These are phyloP conservation scores for Salvelinus namaycush DNA, from an alignment of 2,113 vertebrate genomes.

Conservation along the genomic window DNA sequence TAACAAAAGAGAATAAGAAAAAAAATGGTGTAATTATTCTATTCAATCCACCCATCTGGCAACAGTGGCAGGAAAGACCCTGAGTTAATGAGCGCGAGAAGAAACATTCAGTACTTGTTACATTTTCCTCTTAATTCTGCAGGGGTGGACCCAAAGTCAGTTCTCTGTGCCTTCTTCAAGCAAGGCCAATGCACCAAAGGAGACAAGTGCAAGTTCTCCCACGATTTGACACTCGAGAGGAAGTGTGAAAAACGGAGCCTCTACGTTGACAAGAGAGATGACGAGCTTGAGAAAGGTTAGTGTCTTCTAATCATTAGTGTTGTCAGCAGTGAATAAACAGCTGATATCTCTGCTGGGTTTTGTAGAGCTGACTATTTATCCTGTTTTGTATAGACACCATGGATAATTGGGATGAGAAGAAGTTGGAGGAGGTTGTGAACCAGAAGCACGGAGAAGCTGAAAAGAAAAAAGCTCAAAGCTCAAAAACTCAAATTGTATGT, in stretches of 20 bases:
- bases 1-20: no score
- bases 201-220: slow-evolving; percentile 98
- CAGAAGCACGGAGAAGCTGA: slow-evolving; percentile 97
- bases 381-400: slow-evolving; percentile 84
- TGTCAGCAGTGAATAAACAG: no score
- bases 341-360: no score
- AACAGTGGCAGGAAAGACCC: no score
- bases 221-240: slow-evolving; percentile 92
- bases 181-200: slow-evolving; percentile 98
- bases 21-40: no score
- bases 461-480: slow-evolving; percentile 84
- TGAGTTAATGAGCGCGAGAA: no score
- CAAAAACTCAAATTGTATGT: slow-evolving; percentile 96
- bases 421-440: slow-evolving; percentile 95
- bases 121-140: slow-evolving; percentile 8
- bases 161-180: slow-evolving; percentile 98
- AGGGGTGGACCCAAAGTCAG: slow-evolving; percentile 98
- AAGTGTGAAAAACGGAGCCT: slow-evolving; percentile 95
- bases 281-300: slow-evolving; percentile 94
- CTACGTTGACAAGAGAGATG: slow-evolving; percentile 94
- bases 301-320: no score
- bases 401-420: slow-evolving; percentile 99
- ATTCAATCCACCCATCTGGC: no score
- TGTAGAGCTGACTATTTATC: no score
- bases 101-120: no score